Base-by-base conservation (phyloP, 1,140 invertebrate species). In the Cyclargus thomasi region DNA sequence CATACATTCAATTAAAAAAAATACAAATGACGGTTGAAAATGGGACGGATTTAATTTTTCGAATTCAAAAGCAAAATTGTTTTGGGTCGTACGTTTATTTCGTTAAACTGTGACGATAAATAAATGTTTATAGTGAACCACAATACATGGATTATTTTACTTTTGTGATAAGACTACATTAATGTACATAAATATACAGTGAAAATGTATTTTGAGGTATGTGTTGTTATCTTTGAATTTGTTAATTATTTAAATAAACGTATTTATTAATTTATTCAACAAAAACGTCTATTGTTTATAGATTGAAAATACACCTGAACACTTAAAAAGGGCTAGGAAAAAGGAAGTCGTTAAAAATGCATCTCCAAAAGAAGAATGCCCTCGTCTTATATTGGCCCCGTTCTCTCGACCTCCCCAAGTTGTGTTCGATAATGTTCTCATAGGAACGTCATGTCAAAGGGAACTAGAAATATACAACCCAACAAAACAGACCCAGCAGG, bases 331-430 rank as follows among this genome's bases (percentile, higher is more conserved):
- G 64, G 67, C 77, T 55, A 74, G 82, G 4, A 78, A 77, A 53
- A 63, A 74, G 7, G 73, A 79, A 64, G 63, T 62, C 39, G 65
- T 69, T 11, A 67, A 71, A 21, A 80, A 82, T 20, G 73, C 76
- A 21, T 73, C 75, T 7, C 79, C 83, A 10, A 80, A 83, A 66
- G 90, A 91, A 73, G 82, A 86, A 73, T 79, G 74, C 4, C 83
- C 88, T 2, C 75, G 86, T 35, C 78, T 94, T 20, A 81, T 91
- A 39, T 84, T 94, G 71, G 93, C 92, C 4, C 93, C 93, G 8
- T 94, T 94, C 86, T 92, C 91, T 14, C 83, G 88, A 63, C 92
- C 91, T 72, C 92, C 93, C 5, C 92, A 93, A 88, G 90, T 94
- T 11, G 83, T 91, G 55, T 94, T 94, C 78, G 92, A 94, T 71